Evolutionary conservation across 2,888 invertebrate species (phyloP), one percentile per base, ranked within the genome.

Genomic region (Ganaspis brasiliensis): DNA sequence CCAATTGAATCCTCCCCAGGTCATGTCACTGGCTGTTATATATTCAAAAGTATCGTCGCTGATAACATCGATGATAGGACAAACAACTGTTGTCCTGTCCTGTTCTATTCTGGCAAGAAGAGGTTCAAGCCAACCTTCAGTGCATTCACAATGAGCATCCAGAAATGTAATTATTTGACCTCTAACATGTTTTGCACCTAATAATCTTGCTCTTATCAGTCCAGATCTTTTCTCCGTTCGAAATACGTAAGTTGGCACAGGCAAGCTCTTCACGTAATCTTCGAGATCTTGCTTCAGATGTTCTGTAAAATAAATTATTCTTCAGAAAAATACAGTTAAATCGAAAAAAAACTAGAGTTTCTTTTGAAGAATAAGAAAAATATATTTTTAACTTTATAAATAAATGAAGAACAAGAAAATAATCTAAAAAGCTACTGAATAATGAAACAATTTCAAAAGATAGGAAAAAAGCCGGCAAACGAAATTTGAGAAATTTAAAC

Each of bases 1-100:
- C 99, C 99, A 99, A 93, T 99, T 99, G 93, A 99, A 99, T 26
- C 99, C 99, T 81, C 99, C 99, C 99, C 99, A 99, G 0, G 99
- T 99, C 95, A 98, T 98, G 91, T 99, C 99, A 1, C 98, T 98
- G 0, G 99, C 99, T 72, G 98, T 97, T 81, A 99, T 98, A 93
- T 99, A 99, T 92, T 99, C 99, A 92, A 99, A 99, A 4, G 98
- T 98, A 87, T 99, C 99, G 92, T 99, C 99, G 63, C 98, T 98
- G 88, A 99, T 99, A 77, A 99, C 98, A 92, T 99, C 99, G 87
- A 99, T 99, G 85, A 99, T 98, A 9, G 99, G 99, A 92, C 99
- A 98, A 4, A 98, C 99, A 61, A 99, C 98, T 0, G 98, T 97
- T 82, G 96, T 96, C 84, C 98, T 94, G 92, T 99, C 97, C 90